Percentiles rank a stretch among this genome's conserved stretches.
Evolutionary conservation across 2,888 invertebrate genomes (phyloP).

Genomic region (Tyria jacobaeae): DNA sequence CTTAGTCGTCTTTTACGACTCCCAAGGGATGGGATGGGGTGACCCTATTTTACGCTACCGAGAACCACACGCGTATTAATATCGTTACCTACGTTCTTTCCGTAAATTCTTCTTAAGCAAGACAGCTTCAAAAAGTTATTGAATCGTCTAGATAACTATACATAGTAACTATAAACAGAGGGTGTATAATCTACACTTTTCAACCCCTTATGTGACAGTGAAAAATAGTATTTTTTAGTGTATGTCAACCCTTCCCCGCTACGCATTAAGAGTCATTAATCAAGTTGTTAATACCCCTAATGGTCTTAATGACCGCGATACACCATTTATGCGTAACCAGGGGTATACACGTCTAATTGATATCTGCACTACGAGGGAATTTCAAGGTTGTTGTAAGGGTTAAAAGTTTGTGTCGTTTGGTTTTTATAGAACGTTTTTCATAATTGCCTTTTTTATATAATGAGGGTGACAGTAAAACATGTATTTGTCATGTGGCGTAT

Average conservation of each 20-base stretch:
- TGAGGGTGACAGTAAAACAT: not conserved
- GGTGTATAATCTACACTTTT: constrained; percentile 5
- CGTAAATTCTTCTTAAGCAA: no score
- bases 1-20: no score
- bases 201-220: constrained; percentile 11
- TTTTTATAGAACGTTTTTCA: not conserved
- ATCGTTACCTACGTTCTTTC: no score
- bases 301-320: constrained; percentile 46
- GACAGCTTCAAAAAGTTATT: no score
- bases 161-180: not conserved
- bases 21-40: no score
- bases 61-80: no score
- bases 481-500: no score
- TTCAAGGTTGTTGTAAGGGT: constrained; percentile 41
- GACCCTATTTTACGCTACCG: no score
- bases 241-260: constrained; percentile 44
- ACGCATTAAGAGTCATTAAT: constrained; percentile 45
- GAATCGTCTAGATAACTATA: no score
- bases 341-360: constrained; percentile 47
- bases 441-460: not conserved
- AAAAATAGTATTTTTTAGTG: constrained; percentile 25
- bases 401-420: constrained; percentile 5
- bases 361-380: constrained; percentile 42
- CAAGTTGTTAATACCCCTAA: constrained; percentile 48
- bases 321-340: constrained; percentile 31